phyloP scores from a whole-genome alignment of 2,113 vertebrate species.

The Accipiter cooperii region DNA sequence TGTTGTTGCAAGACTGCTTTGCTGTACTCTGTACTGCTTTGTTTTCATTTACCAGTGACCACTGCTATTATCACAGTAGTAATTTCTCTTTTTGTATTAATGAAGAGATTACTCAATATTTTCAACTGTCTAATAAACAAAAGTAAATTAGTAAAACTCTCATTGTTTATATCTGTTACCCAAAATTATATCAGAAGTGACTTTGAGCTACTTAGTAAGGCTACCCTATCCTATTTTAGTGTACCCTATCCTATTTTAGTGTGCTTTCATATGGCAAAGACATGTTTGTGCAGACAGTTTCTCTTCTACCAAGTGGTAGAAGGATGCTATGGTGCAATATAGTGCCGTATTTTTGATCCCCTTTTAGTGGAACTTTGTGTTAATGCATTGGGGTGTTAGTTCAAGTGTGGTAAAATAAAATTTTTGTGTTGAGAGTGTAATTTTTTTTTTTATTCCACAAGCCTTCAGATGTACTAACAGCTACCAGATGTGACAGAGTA shows the following conservation, averaged over 20 bases:
- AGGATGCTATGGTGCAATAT: not conserved
- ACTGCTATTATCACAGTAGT: not conserved
- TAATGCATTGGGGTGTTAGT: not conserved
- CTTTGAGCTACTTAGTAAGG: not conserved
- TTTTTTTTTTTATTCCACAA: not conserved
- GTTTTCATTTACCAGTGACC: not conserved
- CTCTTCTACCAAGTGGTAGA: not conserved
- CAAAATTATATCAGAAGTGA: not conserved
- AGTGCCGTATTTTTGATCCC: not conserved
- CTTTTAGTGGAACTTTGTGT: not conserved
- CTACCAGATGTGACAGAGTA: not conserved
- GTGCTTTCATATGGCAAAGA: not conserved
- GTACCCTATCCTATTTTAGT: too few relatives aligned
- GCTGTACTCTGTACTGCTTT: not conserved
- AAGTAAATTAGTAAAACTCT: not conserved
- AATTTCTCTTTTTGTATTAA: not conserved
- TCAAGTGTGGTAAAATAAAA: not conserved
- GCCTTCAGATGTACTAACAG: not conserved
- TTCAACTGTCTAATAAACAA: not conserved
- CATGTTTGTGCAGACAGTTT: not conserved
- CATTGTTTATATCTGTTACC: not conserved
- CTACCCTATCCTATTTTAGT: not conserved
- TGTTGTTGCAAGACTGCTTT: not conserved
- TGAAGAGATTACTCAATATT: not conserved
- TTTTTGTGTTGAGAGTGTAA: too few relatives aligned